Percentiles rank a stretch among this genome's conserved stretches.
Evolutionary conservation across 2,113 vertebrate genomes (phyloP).

Genomic region (Malurus elegans): DNA sequence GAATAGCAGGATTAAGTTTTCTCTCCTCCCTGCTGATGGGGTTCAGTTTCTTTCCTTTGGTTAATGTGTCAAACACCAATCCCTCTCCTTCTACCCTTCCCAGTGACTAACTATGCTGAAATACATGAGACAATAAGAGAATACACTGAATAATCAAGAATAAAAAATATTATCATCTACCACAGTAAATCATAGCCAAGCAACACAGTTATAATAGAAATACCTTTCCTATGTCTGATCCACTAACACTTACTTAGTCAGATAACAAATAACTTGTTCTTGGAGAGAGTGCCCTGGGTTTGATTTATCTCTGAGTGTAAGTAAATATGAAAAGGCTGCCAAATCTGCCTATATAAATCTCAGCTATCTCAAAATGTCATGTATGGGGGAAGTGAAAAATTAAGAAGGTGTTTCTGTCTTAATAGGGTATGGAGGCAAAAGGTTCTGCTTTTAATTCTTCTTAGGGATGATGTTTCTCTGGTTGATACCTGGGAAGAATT

Average conservation of each 20-base stretch:
- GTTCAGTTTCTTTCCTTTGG: not conserved
- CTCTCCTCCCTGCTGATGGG: not conserved
- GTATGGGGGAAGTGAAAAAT: constrained; percentile 51
- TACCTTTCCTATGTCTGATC: constrained; percentile 67
- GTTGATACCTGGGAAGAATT: constrained; percentile 45
- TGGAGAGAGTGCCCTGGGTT: constrained; percentile 54
- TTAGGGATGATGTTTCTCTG: not conserved
- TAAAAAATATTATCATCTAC: constrained; percentile 52
- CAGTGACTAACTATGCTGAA: constrained; percentile 13
- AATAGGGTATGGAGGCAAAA: constrained; percentile 32
- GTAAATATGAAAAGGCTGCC: constrained; percentile 72
- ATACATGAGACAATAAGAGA: constrained; percentile 25
- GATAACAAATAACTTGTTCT: constrained; percentile 74
- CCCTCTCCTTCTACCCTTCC: not conserved
- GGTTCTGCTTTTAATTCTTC: constrained; percentile 38
- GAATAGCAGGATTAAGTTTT: not conserved
- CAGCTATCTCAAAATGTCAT: constrained; percentile 54
- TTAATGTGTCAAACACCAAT: not conserved
- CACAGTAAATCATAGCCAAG: constrained; percentile 59
- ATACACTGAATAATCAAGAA: constrained; percentile 42
- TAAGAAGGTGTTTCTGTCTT: constrained; percentile 60
- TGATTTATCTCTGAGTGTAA: constrained; percentile 70
- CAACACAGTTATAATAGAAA: constrained; percentile 66
- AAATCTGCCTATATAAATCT: constrained; percentile 69
- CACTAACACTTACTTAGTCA: constrained; percentile 69